Evolutionary conservation across 1,140 invertebrate genomes (phyloP).

Genomic region (Magallana angulata): DNA sequence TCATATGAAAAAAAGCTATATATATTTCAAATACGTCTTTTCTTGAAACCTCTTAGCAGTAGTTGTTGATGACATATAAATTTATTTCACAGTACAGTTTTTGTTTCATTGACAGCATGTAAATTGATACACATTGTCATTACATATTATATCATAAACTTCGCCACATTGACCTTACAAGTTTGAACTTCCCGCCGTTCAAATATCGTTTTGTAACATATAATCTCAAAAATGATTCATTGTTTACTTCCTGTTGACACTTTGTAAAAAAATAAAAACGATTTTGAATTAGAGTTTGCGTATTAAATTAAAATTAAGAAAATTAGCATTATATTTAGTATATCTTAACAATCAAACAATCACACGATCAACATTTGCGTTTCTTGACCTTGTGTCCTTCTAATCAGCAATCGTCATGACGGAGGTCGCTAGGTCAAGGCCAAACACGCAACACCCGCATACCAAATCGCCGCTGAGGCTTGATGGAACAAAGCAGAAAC

Average conservation of each 20-base stretch:
- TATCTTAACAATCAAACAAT: neutral
- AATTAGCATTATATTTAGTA: neutral
- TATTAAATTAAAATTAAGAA: neutral
- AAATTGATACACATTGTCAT: too few relatives aligned
- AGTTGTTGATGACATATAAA: too few relatives aligned
- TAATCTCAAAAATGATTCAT: neutral
- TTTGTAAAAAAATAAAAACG: neutral
- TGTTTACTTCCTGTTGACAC: slow-evolving; percentile 23
- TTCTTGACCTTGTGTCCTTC: slow-evolving; percentile 35
- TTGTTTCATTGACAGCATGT: too few relatives aligned
- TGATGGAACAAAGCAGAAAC: neutral
- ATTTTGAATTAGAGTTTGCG: neutral
- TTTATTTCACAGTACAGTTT: too few relatives aligned
- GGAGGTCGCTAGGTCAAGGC: slow-evolving; percentile 35
- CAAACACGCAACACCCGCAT: slow-evolving; percentile 34
- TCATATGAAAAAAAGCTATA: too few relatives aligned
- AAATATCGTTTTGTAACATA: slow-evolving; percentile 6
- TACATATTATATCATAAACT: too few relatives aligned
- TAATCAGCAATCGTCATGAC: slow-evolving; percentile 37
- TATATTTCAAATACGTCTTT: too few relatives aligned
- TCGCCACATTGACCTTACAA: too few relatives aligned
- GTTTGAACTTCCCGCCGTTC: neutral
- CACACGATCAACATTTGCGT: slow-evolving; percentile 1
- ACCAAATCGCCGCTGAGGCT: neutral
- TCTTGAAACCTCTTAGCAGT: too few relatives aligned